These are phyloP conservation scores for Volucella bombylans DNA, from an alignment of 2,888 invertebrate genomes.

Conservation along the genomic window DNA sequence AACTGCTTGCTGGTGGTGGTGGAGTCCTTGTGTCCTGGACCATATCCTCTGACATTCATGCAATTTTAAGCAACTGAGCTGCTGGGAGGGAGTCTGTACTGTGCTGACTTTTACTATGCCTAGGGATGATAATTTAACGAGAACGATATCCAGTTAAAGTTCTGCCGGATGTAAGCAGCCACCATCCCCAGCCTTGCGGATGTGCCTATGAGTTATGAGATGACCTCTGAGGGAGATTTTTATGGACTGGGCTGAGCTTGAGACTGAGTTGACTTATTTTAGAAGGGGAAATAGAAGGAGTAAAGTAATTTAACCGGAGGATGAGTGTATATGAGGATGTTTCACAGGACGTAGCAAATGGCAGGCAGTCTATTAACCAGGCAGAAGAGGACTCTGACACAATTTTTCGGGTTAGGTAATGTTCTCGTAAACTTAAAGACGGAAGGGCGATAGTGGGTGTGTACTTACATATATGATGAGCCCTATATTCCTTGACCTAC, in stretches of 20 bases:
- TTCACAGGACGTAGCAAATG: slow-evolving; percentile 2
- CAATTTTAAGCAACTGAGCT: slow-evolving; percentile 65
- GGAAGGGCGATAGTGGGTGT: too few relatives aligned
- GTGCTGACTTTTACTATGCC: slow-evolving; percentile 39
- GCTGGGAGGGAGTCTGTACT: background rate
- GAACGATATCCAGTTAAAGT: slow-evolving; percentile 57
- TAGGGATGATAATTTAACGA: slow-evolving; percentile 40
- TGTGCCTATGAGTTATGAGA: slow-evolving; percentile 55
- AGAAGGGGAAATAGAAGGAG: background rate
- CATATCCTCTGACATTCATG: slow-evolving; percentile 59
- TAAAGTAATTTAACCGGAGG: slow-evolving; percentile 40
- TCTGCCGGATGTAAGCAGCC: slow-evolving; percentile 10
- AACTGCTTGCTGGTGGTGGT: background rate
- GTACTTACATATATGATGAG: too few relatives aligned
- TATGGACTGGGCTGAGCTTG: slow-evolving; percentile 38
- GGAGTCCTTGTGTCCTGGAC: slow-evolving; percentile 5
- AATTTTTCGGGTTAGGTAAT: too few relatives aligned
- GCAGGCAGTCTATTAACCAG: slow-evolving; percentile 21
- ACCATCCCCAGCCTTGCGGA: background rate
- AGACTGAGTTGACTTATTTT: slow-evolving; percentile 6
- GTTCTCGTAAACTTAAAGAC: too few relatives aligned
- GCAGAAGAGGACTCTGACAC: background rate
- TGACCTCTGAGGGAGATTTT: slow-evolving; percentile 46
- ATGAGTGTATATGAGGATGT: slow-evolving; percentile 22
- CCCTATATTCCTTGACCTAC: too few relatives aligned